Base-by-base conservation (phyloP, 1,140 invertebrate species). In the Gonatopus flavifemur region DNA sequence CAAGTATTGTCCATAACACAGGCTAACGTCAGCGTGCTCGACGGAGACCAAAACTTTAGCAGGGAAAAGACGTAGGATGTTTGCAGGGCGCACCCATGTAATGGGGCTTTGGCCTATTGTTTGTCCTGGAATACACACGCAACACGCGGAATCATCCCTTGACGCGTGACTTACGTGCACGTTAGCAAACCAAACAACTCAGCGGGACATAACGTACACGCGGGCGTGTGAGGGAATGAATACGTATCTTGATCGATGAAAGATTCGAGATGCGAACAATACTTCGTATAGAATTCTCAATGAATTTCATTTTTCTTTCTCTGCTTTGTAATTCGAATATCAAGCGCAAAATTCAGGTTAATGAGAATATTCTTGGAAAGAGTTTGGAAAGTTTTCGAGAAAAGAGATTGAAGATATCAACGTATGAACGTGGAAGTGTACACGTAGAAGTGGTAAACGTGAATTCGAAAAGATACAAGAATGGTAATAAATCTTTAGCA, bases 401-500 rank as follows among this genome's bases (percentile, higher is more conserved):
- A n/a, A n/a, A n/a, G n/a, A n/a, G n/a, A n/a, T n/a, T n/a, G n/a
- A n/a, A n/a, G n/a, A n/a, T n/a, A n/a, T n/a, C n/a, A n/a, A n/a
- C n/a, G n/a, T n/a, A n/a, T n/a, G n/a, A n/a, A n/a, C n/a, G n/a
- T n/a, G n/a, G n/a, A n/a, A n/a, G n/a, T n/a, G n/a, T n/a, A n/a
- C n/a, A n/a, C n/a, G n/a, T n/a, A n/a, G n/a, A n/a, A 24, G 31
- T 36, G 49, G 55, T 47, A 56, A 53, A 32, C 28, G 37, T 43
- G 59, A 56, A 50, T 56, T 61, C 42, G 57, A 61, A n/a, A n/a
- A 52, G 53, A 61, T 60, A 61, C 21, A 45, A 61, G 55, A 49
- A 49, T 31, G 48, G 57, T 61, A 52, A 60, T 62, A 78, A 78
- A 78, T 78, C 74, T 72, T 64, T 62, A 64, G 66, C 64, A 66